Evolutionary conservation across 2,797 vertebrate genomes (phyloP).

Genomic region (Sebastes oblongus): DNA sequence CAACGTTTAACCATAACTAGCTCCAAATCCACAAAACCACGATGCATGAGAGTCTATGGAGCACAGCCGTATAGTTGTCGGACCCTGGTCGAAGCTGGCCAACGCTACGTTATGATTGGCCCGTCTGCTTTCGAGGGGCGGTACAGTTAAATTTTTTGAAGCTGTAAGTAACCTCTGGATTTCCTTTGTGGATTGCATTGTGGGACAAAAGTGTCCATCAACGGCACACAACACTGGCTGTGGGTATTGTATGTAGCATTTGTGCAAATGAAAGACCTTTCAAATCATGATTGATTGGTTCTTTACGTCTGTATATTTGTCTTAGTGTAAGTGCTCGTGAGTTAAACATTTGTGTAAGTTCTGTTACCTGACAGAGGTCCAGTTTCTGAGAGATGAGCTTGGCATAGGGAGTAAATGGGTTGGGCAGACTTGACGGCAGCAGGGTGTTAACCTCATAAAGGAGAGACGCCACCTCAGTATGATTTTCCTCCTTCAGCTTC

Average conservation of each 20-base stretch:
- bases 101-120: too few species aligned
- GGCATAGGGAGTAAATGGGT: conserved; percentile 1
- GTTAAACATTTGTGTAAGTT: neutral
- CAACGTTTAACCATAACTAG: too few species aligned
- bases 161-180: too few species aligned
- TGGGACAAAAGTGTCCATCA: neutral
- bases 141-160: too few species aligned
- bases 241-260: neutral
- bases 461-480: neutral
- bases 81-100: too few species aligned
- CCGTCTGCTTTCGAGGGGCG: too few species aligned
- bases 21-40: too few species aligned
- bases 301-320: neutral
- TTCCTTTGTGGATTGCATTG: neutral
- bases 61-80: too few species aligned
- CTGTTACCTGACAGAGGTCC: conserved; percentile 83
- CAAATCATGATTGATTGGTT: neutral
- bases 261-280: neutral
- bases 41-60: too few species aligned
- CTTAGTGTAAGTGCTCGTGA: neutral
- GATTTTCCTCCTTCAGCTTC: conserved; percentile 57
- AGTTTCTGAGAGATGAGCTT: conserved; percentile 81
- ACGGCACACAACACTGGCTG: neutral
- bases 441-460: conserved; percentile 76
- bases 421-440: conserved; percentile 67